Percentiles rank a stretch among this genome's conserved stretches.
phyloP scores from a whole-genome alignment of 2,888 invertebrate species.

The Neocrepidodera transversa region DNA sequence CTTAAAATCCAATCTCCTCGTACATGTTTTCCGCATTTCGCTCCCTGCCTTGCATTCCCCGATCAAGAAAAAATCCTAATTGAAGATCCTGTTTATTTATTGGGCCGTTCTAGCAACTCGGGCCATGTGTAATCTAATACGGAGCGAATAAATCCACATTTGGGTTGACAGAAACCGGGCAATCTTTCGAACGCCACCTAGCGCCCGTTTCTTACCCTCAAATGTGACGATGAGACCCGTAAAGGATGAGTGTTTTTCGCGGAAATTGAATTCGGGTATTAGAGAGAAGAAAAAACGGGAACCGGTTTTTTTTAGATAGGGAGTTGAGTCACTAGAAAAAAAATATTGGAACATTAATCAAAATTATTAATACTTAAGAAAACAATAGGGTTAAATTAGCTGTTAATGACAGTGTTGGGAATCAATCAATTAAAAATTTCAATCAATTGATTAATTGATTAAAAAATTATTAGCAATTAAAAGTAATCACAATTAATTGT shows the following conservation, averaged over 20 bases:
- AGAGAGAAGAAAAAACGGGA: too few relatives aligned
- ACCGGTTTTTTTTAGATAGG: too few relatives aligned
- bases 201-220: slow-evolving; percentile 36
- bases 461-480: too few relatives aligned
- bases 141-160: slow-evolving; percentile 64
- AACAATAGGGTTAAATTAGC: too few relatives aligned
- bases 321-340: too few relatives aligned
- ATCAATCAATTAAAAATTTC: too few relatives aligned
- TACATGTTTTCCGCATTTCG: slow-evolving; percentile 47
- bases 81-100: slow-evolving; percentile 60
- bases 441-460: too few relatives aligned
- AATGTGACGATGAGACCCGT: slow-evolving; percentile 31
- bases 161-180: slow-evolving; percentile 61
- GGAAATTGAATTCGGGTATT: slow-evolving; percentile 24
- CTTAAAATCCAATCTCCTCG: slow-evolving; percentile 38
- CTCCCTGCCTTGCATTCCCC: slow-evolving; percentile 40
- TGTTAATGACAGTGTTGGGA: too few relatives aligned
- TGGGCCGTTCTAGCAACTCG: slow-evolving; percentile 54
- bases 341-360: too few relatives aligned
- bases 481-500: too few relatives aligned
- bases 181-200: slow-evolving; percentile 52
- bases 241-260: slow-evolving; percentile 14
- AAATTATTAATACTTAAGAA: too few relatives aligned
- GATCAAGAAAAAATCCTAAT: slow-evolving; percentile 55
- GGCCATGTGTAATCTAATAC: slow-evolving; percentile 63